Evolutionary conservation across 2,113 vertebrate species (phyloP), one percentile per base, ranked within the genome.

Genomic region (Perccottus glenii): DNA sequence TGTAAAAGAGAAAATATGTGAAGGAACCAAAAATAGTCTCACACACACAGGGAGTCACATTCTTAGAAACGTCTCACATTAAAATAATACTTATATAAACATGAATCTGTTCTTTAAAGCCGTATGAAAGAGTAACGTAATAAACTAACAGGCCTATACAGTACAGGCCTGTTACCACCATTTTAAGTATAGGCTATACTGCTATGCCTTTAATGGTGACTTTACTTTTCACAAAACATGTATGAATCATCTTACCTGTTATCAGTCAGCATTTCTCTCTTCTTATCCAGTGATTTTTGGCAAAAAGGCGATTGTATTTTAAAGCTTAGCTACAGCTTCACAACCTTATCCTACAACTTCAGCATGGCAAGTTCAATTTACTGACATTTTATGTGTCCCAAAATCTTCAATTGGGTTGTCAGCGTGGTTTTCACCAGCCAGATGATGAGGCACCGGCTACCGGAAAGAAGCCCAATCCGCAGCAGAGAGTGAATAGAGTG

Each of bases 181-280:
- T 27, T 27, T 27, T 27, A 27, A 27, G 19, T 27, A 27, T 27
- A 27, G 19, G 19, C 19, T 27, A 27, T 27, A 27, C 19, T 27
- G 1, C 1, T 27, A 27, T 27, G 19, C 19, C 19, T 27, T 27
- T 27, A 27, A 40, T 40, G 38, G 38, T 4, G 38, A 2, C 15
- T 14, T 7, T 47, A n/a, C 11, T 46, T 11, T 4, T 10, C 3
- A 49, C 5, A 32, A 11, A 7, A 51, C 12, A 8, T 27, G n/a
- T 63, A 5, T 40, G 50, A 67, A 65, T 14, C 3, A n/a, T 15
- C 38, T 80, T 85, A 91, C 90, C 90, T 89, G 83, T 57, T 88
- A 71, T 87, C 85, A 56, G 90, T 88, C 75, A 90, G 64, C 90
- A 91, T 91, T 38, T 75, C 67, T 55, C 50, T 64, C 65, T 70